Base-by-base conservation (phyloP, 2,888 invertebrate genomes). In the Actias luna region DNA sequence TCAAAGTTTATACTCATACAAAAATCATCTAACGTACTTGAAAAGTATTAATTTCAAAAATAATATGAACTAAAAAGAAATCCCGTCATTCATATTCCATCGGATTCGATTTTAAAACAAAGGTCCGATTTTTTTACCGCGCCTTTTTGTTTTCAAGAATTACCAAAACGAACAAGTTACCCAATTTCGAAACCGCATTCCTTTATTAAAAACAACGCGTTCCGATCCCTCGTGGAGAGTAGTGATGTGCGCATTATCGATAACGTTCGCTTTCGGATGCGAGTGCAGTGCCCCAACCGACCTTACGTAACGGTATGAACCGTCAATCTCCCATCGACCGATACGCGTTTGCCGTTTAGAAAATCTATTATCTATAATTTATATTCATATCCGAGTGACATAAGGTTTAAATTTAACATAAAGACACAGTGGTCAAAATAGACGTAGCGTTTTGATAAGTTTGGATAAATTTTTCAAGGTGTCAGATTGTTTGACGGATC, bases 311-410 rank as follows among this genome's bases (percentile, higher is more conserved):
- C 88, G 88, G 88, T 80, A 79, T 73, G 75, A 78, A 70, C 80
- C 84, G 87, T 88, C 88, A 87, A 87, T 87, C 88, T 85, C 74
- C 65, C 79, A 85, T 87, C 87, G 84, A 84, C 84, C 70, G 82
- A 74, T 76, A 80, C 77, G 78, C 76, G 74, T 77, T 73, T 75
- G 73, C 79, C 65, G 74, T 72, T 78, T 74, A 78, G 74, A 74
- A 71, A 68, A 55, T 65, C 68, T 67, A 73, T 73, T 75, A 76
- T 67, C 72, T 77, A 78, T 76, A 70, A 75, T 70, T 70, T 75
- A 72, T 72, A 72, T 69, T 73, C 77, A 69, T 82, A 83, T 70
- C 65, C 50, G 76, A 36, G 64, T 63, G 72, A 64, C 63, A 67
- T 74, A 85, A 74, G 75, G 82, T 79, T 74, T 65, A 78, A 61